phyloP scores from a whole-genome alignment of 2,888 invertebrate genomes.

The Eupelmus urozonus region DNA sequence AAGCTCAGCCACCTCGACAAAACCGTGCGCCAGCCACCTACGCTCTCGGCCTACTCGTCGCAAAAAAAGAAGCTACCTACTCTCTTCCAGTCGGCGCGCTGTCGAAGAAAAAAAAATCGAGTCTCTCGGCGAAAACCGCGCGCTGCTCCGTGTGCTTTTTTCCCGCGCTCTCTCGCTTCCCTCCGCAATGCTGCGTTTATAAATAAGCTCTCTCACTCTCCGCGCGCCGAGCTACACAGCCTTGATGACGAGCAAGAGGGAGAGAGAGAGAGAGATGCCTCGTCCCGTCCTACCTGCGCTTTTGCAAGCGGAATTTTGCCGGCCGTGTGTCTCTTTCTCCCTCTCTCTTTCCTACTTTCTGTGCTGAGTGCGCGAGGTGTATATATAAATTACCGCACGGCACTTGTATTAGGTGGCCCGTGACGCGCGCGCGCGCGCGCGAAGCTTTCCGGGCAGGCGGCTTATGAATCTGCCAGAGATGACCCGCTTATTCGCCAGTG shows the following conservation, averaged over 20 bases:
- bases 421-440: no score
- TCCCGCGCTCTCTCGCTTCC: background rate
- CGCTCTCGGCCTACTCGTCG: no score
- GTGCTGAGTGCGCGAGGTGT: no score
- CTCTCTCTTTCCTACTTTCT: background rate
- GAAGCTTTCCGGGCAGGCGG: background rate
- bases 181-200: conserved; percentile 26
- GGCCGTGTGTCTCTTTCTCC: background rate
- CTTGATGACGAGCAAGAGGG: conserved; percentile 47
- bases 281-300: background rate
- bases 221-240: conserved; percentile 9
- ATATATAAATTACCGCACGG: no score
- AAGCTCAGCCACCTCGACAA: no score
- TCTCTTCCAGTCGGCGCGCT: no score
- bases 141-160: no score
- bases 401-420: conserved; percentile 45
- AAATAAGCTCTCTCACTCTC: conserved; percentile 35
- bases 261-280: conserved; percentile 8
- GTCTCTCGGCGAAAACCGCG: no score
- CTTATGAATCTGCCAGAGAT: background rate
- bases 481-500: background rate
- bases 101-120: no score
- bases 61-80: no score
- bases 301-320: no score
- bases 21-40: no score